Base-by-base conservation (phyloP, 2,888 invertebrate species). In the Tenodera sinensis region DNA sequence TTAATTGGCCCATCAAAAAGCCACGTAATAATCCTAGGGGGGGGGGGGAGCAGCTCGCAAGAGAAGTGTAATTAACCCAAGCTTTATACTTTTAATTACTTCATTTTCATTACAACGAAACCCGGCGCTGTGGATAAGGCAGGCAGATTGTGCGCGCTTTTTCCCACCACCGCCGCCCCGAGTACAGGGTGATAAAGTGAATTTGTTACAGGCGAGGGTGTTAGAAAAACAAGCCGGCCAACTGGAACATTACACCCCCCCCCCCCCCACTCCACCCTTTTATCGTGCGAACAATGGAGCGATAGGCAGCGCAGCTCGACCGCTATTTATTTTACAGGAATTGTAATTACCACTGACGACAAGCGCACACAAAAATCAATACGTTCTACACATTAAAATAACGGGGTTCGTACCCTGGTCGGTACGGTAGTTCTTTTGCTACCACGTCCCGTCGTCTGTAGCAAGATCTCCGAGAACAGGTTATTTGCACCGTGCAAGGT, bases 1-100 rank as follows among this genome's bases (percentile, higher is more conserved):
- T 89, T 90, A 90, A 90, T 90, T 90, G 90, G 88, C 88, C 89
- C 90, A 89, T 90, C 90, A 90, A 90, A 87, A 90, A 88, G 86
- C 82, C 88, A 88, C 88, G 88, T 86, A 90, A 90, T 90, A 90
- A 84, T 88, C 88, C 88, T 42, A 28, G 54, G 30, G 82, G 84
- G 85, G 83, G 47, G 28, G 34, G 81, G 42, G 84, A 9, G 87
- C 83, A 30, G 71, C 83, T 84, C 85, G 86, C 83, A 83, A 28
- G 87, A 89, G 89, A 89, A 88, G 88, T 88, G 93, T 95, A 96
- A 95, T 96, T 95, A 95, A 95, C 95, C 94, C 94, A 94, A 95
- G 95, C 95, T 95, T 95, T 95, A 95, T 96, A 95, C 95, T 95
- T 96, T 95, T 95, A 96, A 96, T 96, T 95, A 96, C 95, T 95